Evolutionary conservation across 2,797 vertebrate species (phyloP).

Genomic region (Sebastiscus albofasciatus): DNA sequence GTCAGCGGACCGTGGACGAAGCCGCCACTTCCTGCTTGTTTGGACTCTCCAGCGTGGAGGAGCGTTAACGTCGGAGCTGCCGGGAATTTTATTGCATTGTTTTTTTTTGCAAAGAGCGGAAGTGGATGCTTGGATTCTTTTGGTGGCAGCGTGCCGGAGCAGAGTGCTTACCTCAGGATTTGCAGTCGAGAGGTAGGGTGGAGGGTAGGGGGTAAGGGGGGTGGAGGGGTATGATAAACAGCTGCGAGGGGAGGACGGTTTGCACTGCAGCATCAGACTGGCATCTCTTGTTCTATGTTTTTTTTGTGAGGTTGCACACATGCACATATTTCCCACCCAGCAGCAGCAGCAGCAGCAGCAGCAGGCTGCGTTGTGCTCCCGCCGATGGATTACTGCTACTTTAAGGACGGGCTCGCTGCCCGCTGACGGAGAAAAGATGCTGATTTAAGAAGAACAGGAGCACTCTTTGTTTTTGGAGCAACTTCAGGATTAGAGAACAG

Average conservation of each 20-base stretch:
- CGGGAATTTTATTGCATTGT: not conserved
- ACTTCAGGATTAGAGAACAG: slow-evolving; percentile 10
- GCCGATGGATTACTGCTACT: slow-evolving; percentile 27
- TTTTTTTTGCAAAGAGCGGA: not conserved
- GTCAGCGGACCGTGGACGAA: not conserved
- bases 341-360: not conserved
- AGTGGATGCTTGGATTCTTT: slow-evolving; percentile 6
- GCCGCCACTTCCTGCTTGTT: not conserved
- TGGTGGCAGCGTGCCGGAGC: slow-evolving; percentile 12
- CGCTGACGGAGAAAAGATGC: slow-evolving; percentile 21
- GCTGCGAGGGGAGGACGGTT: slow-evolving; percentile 33
- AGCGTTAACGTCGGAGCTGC: not conserved
- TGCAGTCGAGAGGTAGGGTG: not conserved
- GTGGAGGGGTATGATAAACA: slow-evolving; percentile 31
- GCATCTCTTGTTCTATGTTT: slow-evolving; percentile 19
- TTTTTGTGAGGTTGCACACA: slow-evolving; percentile 15
- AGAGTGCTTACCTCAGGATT: slow-evolving; percentile 55
- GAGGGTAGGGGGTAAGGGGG: not conserved
- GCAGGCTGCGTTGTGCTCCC: not conserved
- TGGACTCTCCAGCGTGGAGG: slow-evolving; percentile 8
- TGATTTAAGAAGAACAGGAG: slow-evolving; percentile 24
- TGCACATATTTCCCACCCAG: slow-evolving; percentile 18
- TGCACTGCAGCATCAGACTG: slow-evolving; percentile 53
- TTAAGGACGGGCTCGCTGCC: not conserved
- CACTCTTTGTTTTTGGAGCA: slow-evolving; percentile 1